phyloP scores from a whole-genome alignment of 2,797 vertebrate species.

The Zalophus californianus region DNA sequence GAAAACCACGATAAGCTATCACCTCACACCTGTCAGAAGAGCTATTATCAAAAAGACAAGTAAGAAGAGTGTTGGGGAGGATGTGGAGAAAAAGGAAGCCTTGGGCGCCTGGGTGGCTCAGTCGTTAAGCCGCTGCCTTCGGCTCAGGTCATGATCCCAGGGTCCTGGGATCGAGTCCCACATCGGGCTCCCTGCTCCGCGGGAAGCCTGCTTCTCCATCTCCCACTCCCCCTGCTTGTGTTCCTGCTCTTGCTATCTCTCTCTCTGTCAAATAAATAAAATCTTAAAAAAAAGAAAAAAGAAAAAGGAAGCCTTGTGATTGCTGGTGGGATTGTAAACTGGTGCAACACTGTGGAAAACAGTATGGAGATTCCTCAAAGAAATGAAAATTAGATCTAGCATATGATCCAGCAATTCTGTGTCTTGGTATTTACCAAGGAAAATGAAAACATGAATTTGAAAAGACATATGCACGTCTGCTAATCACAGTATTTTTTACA shows the following conservation, averaged over 20 bases:
- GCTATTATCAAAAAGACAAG: background rate
- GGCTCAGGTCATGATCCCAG: too few species aligned
- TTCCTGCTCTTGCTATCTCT: too few species aligned
- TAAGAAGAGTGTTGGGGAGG: background rate
- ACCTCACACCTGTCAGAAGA: background rate
- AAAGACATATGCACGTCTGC: background rate
- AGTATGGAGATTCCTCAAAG: background rate
- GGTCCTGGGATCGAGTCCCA: too few species aligned
- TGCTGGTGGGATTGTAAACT: background rate
- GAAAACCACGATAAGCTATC: background rate
- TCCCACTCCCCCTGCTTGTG: too few species aligned
- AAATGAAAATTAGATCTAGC: background rate
- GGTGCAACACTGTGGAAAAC: background rate
- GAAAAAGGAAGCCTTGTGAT: background rate
- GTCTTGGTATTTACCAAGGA: background rate
- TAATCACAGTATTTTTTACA: background rate
- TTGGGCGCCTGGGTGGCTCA: too few species aligned
- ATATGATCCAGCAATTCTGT: background rate
- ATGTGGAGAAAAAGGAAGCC: background rate
- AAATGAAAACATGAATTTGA: background rate
- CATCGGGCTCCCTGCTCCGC: too few species aligned
- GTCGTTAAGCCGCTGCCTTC: too few species aligned
- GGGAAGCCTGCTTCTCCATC: too few species aligned
- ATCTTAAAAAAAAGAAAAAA: too few species aligned
- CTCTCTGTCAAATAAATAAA: too few species aligned